Percentiles rank a stretch among this genome's conserved stretches.
Conservation (phyloP, 1,140 invertebrate species). For the Capitella teleta region DNA sequence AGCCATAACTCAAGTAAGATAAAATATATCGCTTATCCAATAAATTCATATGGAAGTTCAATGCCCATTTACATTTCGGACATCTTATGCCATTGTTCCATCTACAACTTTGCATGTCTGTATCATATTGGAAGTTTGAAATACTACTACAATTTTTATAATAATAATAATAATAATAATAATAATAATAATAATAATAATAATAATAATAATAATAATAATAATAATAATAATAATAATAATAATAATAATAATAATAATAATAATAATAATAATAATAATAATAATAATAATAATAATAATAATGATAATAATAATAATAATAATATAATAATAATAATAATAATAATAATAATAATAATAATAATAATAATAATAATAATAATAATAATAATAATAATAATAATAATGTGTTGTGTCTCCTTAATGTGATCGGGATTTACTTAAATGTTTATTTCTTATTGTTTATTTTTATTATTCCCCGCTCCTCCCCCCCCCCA, state of each 20-base stretch:
- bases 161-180: too few relatives aligned
- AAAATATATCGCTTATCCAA: too few relatives aligned
- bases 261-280: constrained; percentile 1
- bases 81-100: too few relatives aligned
- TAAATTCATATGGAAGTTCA: too few relatives aligned
- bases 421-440: neutral
- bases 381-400: constrained; percentile 2
- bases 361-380: constrained; percentile 1
- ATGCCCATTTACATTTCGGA: too few relatives aligned
- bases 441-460: neutral
- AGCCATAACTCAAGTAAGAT: too few relatives aligned
- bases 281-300: constrained; percentile 1
- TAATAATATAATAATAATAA: neutral
- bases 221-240: constrained; percentile 2
- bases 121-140: too few relatives aligned
- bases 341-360: constrained; percentile 2
- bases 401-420: neutral
- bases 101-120: too few relatives aligned
- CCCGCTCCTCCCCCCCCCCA: neutral
- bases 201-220: constrained; percentile 1
- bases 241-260: neutral
- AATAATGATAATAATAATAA: constrained; percentile 4
- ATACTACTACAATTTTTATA: too few relatives aligned
- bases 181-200: too few relatives aligned
- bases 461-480: neutral